A percentile compares a stretch with the other conserved stretches of the same genome.
phyloP scores from a whole-genome alignment of 2,888 invertebrate species.

The Blastobasis adustella region DNA sequence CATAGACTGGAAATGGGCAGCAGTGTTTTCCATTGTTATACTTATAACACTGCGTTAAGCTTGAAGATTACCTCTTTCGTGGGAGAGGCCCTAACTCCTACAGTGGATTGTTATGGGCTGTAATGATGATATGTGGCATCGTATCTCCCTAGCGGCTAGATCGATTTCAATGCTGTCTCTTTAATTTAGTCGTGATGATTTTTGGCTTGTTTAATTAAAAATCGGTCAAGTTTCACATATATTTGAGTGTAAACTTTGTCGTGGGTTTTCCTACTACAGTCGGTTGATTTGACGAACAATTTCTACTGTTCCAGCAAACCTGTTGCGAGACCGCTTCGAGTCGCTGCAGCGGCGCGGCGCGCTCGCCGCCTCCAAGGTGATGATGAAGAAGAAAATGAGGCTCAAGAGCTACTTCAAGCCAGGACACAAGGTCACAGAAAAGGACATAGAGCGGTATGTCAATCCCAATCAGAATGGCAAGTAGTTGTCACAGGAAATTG shows the following conservation, averaged over 20 bases:
- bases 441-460: slow-evolving; percentile 45
- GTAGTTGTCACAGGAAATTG: neutral
- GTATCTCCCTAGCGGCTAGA: too few species aligned
- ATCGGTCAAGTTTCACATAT: neutral
- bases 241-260: neutral
- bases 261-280: slow-evolving; percentile 2
- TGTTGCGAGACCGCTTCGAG: slow-evolving; percentile 89
- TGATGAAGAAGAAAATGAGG: slow-evolving; percentile 80
- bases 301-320: slow-evolving; percentile 66
- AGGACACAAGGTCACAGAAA: slow-evolving; percentile 69
- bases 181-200: too few species aligned
- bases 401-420: slow-evolving; percentile 82
- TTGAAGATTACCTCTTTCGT: too few species aligned
- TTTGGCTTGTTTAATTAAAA: too few species aligned
- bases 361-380: slow-evolving; percentile 82
- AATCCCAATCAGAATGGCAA: neutral
- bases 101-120: too few species aligned
- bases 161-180: too few species aligned
- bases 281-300: too few species aligned
- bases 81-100: too few species aligned
- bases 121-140: too few species aligned
- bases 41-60: too few species aligned
- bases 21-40: too few species aligned
- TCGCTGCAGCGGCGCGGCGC: slow-evolving; percentile 93
- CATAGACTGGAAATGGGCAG: too few species aligned